phyloP scores from a whole-genome alignment of 2,113 vertebrate genomes.

The Eupsittula cactorum region DNA sequence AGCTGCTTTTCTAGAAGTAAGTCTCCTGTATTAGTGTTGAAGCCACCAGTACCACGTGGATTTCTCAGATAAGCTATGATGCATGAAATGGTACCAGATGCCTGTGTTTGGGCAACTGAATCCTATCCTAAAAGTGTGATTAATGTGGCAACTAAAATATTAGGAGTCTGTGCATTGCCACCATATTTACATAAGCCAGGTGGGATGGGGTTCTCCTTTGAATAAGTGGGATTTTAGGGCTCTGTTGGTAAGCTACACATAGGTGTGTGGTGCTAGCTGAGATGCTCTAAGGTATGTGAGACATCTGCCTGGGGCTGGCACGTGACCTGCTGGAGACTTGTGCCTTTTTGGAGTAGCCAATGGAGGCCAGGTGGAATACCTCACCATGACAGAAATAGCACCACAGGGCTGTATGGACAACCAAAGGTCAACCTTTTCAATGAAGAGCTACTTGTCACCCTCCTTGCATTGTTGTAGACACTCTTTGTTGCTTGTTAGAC shows the following conservation, averaged over 20 bases:
- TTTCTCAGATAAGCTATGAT: neutral
- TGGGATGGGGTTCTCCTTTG: neutral
- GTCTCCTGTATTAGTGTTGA: fast-evolving
- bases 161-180: neutral
- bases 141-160: neutral
- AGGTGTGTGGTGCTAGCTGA: neutral
- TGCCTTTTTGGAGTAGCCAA: neutral
- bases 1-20: neutral
- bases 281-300: neutral
- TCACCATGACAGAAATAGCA: neutral
- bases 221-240: neutral
- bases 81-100: neutral
- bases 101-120: neutral
- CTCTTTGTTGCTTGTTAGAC: fast-evolving
- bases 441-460: neutral
- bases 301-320: neutral
- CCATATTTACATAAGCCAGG: neutral
- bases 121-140: neutral
- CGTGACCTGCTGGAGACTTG: neutral
- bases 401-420: neutral
- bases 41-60: fast-evolving
- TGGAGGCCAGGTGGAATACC: neutral
- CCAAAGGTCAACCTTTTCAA: neutral
- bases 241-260: neutral
- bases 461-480: neutral